Percentiles rank a stretch among this genome's conserved stretches.
phyloP scores from a whole-genome alignment of 2,888 invertebrate genomes.

The Bunonema sp. region DNA sequence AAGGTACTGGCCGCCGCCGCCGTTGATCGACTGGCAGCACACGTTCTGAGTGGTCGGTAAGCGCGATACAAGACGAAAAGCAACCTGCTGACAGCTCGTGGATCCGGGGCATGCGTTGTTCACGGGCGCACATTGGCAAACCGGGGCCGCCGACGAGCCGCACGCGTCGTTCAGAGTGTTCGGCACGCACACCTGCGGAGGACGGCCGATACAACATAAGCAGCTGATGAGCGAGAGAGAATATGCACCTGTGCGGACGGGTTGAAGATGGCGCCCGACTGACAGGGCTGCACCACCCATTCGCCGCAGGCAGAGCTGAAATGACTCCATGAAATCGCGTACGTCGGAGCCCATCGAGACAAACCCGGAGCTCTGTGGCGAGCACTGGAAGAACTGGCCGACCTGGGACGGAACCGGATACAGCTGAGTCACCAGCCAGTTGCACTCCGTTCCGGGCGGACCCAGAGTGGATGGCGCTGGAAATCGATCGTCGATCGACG shows the following conservation, averaged over 20 bases:
- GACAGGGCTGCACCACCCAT: conserved; percentile 35
- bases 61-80: background rate
- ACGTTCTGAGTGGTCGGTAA: conserved; percentile 14
- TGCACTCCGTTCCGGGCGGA: conserved; percentile 20
- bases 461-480: conserved; percentile 16
- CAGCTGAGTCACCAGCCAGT: conserved; percentile 28
- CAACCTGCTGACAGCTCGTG: conserved; percentile 2
- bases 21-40: conserved; percentile 14
- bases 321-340: background rate
- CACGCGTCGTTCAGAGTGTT: conserved; percentile 9
- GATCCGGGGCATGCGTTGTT: conserved; percentile 18
- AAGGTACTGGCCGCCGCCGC: conserved; percentile 2
- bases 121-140: conserved; percentile 7
- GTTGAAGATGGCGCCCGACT: conserved; percentile 13
- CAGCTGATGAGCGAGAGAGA: background rate
- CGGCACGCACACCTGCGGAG: conserved; percentile 13
- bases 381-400: conserved; percentile 36
- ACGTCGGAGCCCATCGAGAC: background rate
- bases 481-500: conserved; percentile 5
- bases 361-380: conserved; percentile 20
- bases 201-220: conserved; percentile 1
- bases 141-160: conserved; percentile 2
- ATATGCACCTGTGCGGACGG: conserved; percentile 10
- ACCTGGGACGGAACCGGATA: conserved; percentile 17
- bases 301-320: conserved; percentile 34